A percentile compares a stretch with the other conserved stretches of the same genome.
Evolutionary conservation across 1,140 invertebrate genomes (phyloP).

Genomic region (Maconellicoccus hirsutus): DNA sequence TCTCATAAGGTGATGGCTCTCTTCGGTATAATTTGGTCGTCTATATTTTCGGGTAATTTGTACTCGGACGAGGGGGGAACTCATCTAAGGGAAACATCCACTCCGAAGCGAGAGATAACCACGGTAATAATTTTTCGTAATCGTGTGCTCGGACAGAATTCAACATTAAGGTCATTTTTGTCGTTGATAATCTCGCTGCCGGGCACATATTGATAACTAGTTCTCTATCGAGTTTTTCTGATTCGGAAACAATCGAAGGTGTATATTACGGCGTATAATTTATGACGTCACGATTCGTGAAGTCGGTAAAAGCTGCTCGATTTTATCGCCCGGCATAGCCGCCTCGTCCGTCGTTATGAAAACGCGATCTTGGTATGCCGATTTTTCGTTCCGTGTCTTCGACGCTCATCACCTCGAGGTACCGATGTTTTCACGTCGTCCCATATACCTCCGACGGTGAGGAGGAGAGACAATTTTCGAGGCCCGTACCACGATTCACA

Average conservation of each 20-base stretch:
- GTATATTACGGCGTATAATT: slow-evolving; percentile 19
- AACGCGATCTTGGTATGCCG: background rate
- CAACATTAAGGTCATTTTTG: slow-evolving; percentile 17
- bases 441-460: too few species aligned
- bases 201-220: slow-evolving; percentile 13
- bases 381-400: background rate
- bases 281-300: slow-evolving; percentile 18
- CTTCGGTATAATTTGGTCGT: background rate
- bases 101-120: too few species aligned
- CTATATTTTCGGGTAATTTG: too few species aligned
- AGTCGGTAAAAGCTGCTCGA: slow-evolving; percentile 14
- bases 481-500: too few species aligned
- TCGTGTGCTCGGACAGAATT: background rate
- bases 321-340: background rate
- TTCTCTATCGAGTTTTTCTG: background rate
- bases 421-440: too few species aligned
- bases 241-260: slow-evolving; percentile 20
- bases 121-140: background rate
- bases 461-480: too few species aligned
- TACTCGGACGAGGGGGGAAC: too few species aligned
- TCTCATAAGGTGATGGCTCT: background rate
- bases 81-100: too few species aligned
- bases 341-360: background rate
- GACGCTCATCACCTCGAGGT: background rate
- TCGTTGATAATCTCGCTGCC: slow-evolving; percentile 16